Base-by-base conservation (phyloP, 2,888 invertebrate genomes). In the Carpatolechia fugitivella region DNA sequence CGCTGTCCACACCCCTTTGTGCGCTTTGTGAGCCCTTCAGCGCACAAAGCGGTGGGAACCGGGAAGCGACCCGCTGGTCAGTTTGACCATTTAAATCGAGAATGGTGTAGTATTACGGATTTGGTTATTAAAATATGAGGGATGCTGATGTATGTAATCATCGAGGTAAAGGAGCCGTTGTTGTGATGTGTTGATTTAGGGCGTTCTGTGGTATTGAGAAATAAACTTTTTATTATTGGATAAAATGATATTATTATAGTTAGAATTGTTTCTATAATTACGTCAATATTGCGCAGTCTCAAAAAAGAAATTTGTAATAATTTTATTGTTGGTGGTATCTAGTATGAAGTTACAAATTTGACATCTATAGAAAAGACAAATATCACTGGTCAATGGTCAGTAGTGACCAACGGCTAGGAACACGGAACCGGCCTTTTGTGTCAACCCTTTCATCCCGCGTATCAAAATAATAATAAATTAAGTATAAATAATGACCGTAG, bases 391-490 rank as follows among this genome's bases (percentile, higher is more conserved):
- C 69, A 64, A 72, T 63, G 61, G 68, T 68, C 68, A 66, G 65
- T 60, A 62, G 62, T 65, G 80, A 74, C 84, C 82, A 82, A 81
- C 84, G 79, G 84, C 71, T 74, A 69, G 72, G 73, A 79, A 85
- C 78, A 77, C 83, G 85, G 86, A 85, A 85, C 80, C 71, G 61
- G 61, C 62, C 72, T 63, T 79, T 84, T 82, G 80, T 82, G 68
- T 60, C 62, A 76, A 83, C 87, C 88, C 88, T 85, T 85, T 87
- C 82, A 84, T 82, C 83, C 78, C 80, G 65, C 79, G 79, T 86
- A 88, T 89, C 86, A 85, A 87, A 88, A 88, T 89, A 88, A 88
- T 87, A 88, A 87, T 87, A 85, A 86, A 88, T 87, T 86, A 85
- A 85, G 74, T 83, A 83, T 85, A 87, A 86, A 87, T 87, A 84